Evolutionary conservation across 2,797 vertebrate genomes (phyloP), one percentile per base, ranked within the genome.

Genomic region (Taenioides sp.): DNA sequence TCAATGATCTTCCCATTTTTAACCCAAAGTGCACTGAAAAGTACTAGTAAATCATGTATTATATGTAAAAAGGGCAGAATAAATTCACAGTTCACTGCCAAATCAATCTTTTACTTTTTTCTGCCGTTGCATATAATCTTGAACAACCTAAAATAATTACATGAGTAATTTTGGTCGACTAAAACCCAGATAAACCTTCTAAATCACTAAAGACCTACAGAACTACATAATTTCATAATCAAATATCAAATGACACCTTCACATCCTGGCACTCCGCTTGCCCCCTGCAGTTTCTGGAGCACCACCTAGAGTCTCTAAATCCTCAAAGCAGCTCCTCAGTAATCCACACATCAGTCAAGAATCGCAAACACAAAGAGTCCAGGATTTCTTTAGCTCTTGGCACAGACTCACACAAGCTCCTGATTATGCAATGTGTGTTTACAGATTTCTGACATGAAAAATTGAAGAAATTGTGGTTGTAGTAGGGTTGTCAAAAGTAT

Each of bases 241-340:
- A 47, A 65, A 49, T 2, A 47, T 7, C 7, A 34, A 31, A 61
- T 61, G 18, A 63, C 22, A 25, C 40, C 40, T 25, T 47, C 1
- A 10, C 18, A 17, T n/a, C n/a, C 25, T 37, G 22, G 18, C 37
- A 71, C 34, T 43, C 52, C 14, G 60, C 57, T 69, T 6, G 20
- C 60, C 31, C 17, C 31, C 31, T 11, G 25, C n/a, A 74, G 49
- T 64, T 71, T 27, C 65, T 20, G 50, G 62, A 71, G 34, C 61
- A 73, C 69, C 65, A 76, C 54, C 63, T 64, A 37, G 72, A 66
- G 78, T 80, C 74, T 83, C 43, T 55, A 85, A 84, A 82, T 83
- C 67, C 72, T 82, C 71, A 70, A 81, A 79, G 77, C 73, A 78
- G 71, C 67, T 63, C 49, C 74, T 73, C 57, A 68, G 65, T 78